Percentiles rank a stretch among this genome's conserved stretches.
phyloP scores from a whole-genome alignment of 2,888 invertebrate genomes.

The Sarcophaga caerulescens region DNA sequence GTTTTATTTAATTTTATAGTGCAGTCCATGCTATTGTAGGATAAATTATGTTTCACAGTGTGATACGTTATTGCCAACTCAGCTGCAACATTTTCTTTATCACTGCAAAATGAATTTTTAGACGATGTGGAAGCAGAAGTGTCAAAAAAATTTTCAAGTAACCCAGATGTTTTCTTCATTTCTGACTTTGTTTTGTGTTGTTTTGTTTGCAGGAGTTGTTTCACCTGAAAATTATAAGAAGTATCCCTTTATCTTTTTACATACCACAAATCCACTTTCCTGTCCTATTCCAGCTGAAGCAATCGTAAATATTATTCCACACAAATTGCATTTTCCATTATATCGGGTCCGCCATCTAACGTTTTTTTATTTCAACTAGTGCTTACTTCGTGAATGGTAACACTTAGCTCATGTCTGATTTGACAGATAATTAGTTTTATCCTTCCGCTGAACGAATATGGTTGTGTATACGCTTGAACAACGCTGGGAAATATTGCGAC shows the following conservation, averaged over 20 bases:
- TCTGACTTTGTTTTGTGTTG: slow-evolving; percentile 16
- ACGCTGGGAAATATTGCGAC: too few species aligned
- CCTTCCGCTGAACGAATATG: too few species aligned
- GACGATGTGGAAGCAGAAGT: slow-evolving; percentile 9
- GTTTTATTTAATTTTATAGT: slow-evolving; percentile 23
- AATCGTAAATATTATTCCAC: slow-evolving; percentile 4
- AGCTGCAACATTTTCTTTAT: slow-evolving; percentile 33
- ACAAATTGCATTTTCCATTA: too few species aligned
- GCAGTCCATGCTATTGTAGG: slow-evolving; percentile 28
- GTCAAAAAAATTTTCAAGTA: slow-evolving; percentile 20
- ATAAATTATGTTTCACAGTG: slow-evolving; percentile 39
- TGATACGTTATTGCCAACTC: slow-evolving; percentile 24
- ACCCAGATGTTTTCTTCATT: slow-evolving; percentile 24
- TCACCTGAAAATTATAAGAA: slow-evolving; percentile 27
- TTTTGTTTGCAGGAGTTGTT: slow-evolving; percentile 34
- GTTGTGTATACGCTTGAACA: too few species aligned
- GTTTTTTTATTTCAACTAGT: too few species aligned
- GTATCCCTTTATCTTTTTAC: slow-evolving; percentile 6
- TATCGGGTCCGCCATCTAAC: too few species aligned
- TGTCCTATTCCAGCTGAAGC: slow-evolving; percentile 36
- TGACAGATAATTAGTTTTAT: too few species aligned
- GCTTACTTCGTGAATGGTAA: too few species aligned
- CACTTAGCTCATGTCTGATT: too few species aligned
- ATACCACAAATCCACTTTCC: slow-evolving; percentile 22
- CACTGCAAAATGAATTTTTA: slow-evolving; percentile 19